These are phyloP conservation scores for Shinisaurus crocodilurus DNA, from an alignment of 2,113 vertebrate genomes.

Conservation along the genomic window DNA sequence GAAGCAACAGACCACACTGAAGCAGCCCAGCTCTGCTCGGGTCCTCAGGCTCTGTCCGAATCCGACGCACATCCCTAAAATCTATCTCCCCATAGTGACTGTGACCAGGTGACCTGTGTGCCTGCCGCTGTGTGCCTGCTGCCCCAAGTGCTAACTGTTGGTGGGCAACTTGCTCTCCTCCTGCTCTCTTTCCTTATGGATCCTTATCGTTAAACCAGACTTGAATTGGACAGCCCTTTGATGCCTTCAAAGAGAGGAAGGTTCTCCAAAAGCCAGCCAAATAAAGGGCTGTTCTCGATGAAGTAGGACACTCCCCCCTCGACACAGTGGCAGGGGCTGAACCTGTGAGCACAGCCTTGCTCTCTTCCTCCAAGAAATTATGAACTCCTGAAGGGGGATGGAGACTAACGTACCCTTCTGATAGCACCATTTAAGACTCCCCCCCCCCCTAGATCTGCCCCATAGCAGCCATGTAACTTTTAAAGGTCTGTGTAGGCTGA, in stretches of 20 bases:
- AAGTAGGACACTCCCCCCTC: neutral
- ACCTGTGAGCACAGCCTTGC: neutral
- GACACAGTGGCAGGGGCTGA: neutral
- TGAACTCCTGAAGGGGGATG: no score
- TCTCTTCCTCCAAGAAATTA: neutral
- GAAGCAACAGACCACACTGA: no score
- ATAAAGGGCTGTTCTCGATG: neutral
- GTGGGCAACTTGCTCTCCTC: neutral
- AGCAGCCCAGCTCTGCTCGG: no score
- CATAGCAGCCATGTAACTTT: neutral
- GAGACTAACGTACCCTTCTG: neutral
- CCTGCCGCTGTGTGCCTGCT: neutral
- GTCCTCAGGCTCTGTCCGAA: no score
- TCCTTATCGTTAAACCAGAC: neutral
- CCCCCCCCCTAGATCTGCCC: no score
- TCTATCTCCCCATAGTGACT: neutral
- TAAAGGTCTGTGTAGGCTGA: neutral
- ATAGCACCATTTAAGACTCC: neutral
- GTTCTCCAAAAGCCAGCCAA: neutral
- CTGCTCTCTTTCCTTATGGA: no score
- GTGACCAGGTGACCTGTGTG: neutral
- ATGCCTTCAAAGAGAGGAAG: neutral
- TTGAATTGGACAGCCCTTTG: neutral
- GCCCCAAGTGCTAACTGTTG: neutral
- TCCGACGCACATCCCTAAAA: no score